A percentile compares a stretch with the other conserved stretches of the same genome.
These are phyloP conservation scores for Phoebastria nigripes DNA, from an alignment of 2,797 vertebrate species.

Conservation along the genomic window DNA sequence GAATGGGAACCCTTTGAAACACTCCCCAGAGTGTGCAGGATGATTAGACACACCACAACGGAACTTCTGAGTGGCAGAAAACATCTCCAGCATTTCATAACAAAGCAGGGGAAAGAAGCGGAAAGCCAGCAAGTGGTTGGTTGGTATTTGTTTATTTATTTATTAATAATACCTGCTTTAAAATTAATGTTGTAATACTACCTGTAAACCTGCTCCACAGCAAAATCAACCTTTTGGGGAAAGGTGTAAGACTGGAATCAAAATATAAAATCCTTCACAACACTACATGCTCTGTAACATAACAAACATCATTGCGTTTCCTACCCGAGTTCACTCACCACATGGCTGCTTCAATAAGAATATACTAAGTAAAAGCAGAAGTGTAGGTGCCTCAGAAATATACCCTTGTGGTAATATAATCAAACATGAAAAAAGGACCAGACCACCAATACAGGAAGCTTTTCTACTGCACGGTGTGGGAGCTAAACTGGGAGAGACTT, in stretches of 20 bases:
- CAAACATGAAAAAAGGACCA: not conserved
- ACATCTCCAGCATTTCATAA: not conserved
- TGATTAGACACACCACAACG: not conserved
- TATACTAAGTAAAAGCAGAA: not conserved
- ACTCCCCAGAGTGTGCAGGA: not conserved
- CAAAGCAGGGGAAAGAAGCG: not conserved
- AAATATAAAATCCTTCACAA: not conserved
- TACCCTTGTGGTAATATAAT: not conserved
- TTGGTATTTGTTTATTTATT: not conserved
- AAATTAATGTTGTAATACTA: not conserved
- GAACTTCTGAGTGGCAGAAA: not conserved
- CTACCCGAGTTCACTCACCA: not conserved
- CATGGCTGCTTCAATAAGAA: not conserved
- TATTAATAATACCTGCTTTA: not conserved
- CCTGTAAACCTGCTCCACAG: not conserved
- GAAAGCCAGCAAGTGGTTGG: not conserved
- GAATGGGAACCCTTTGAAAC: not conserved
- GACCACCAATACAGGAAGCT: not conserved
- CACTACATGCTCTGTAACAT: rapidly evolving
- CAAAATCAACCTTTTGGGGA: not conserved
- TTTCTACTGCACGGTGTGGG: not conserved
- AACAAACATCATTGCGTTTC: not conserved
- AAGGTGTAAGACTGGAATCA: not conserved
- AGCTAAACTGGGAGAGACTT: not conserved
- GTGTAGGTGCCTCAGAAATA: not conserved